These are phyloP conservation scores for Sturnira hondurensis DNA, from an alignment of 2,113 vertebrate species.

Conservation along the genomic window DNA sequence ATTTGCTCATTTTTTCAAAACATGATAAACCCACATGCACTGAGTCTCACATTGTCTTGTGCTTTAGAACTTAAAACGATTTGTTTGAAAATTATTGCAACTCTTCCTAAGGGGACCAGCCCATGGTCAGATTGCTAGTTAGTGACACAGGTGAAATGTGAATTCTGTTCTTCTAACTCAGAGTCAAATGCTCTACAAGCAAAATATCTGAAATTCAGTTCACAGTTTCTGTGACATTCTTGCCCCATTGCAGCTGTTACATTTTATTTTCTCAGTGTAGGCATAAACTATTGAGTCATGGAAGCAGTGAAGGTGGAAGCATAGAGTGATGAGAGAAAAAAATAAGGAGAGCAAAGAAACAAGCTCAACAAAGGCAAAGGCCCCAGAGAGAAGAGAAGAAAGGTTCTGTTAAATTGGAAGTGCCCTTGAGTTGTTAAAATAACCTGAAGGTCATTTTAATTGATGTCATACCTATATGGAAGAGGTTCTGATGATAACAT, in stretches of 20 bases:
- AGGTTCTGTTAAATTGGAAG: not conserved
- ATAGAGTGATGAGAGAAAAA: not conserved
- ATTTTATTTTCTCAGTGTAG: not conserved
- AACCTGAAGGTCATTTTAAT: not conserved
- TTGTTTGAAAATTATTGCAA: not conserved
- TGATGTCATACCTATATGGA: not conserved
- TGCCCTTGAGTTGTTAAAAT: not conserved
- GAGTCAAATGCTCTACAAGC: not conserved
- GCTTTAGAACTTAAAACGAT: not conserved
- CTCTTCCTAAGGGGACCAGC: not conserved
- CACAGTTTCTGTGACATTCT: not conserved
- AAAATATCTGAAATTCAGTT: not conserved
- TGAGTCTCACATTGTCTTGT: not conserved
- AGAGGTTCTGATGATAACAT: constrained; percentile 1
- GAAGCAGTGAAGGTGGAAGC: not conserved
- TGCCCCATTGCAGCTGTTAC: no score
- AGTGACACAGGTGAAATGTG: not conserved
- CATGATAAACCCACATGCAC: not conserved
- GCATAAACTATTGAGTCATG: not conserved
- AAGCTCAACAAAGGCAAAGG: not conserved
- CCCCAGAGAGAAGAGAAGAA: not conserved
- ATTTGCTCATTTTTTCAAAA: not conserved
- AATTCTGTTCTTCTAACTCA: not conserved
- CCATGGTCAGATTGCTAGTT: not conserved
- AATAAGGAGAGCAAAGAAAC: not conserved